Evolutionary conservation across 2,888 invertebrate species (phyloP).

Genomic region (Drosophila lacicola): DNA sequence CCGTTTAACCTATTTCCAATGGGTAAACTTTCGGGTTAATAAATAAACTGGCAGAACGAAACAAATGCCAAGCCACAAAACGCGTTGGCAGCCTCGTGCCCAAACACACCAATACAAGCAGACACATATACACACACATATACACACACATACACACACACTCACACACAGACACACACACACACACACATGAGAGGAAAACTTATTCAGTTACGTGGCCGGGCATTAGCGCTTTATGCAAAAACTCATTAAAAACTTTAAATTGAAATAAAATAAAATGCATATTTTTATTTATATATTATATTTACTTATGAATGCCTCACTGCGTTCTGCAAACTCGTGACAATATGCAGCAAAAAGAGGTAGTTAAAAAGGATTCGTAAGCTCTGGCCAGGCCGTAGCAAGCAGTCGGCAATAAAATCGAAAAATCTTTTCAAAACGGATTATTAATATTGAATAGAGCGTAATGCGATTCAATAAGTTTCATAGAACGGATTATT

Average conservation of each 20-base stretch:
- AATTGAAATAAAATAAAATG: slow-evolving; percentile 80
- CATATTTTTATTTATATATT: slow-evolving; percentile 48
- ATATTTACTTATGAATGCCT: slow-evolving; percentile 44
- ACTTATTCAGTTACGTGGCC: slow-evolving; percentile 19
- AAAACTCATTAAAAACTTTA: slow-evolving; percentile 82
- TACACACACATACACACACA: slow-evolving; percentile 2
- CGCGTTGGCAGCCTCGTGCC: slow-evolving; percentile 29
- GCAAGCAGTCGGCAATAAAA: background rate
- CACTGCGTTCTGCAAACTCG: slow-evolving; percentile 36
- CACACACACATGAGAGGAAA: slow-evolving; percentile 17
- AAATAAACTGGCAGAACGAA: slow-evolving; percentile 51
- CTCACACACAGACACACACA: slow-evolving; percentile 8
- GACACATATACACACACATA: background rate
- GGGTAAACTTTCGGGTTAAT: slow-evolving; percentile 33
- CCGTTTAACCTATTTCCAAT: too few relatives aligned
- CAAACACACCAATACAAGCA: too few relatives aligned
- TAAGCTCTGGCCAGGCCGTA: slow-evolving; percentile 4
- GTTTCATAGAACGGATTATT: slow-evolving; percentile 2
- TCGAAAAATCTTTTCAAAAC: background rate
- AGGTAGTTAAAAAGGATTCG: slow-evolving; percentile 14
- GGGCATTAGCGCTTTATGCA: slow-evolving; percentile 57
- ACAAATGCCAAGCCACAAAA: slow-evolving; percentile 38
- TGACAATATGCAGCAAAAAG: slow-evolving; percentile 38
- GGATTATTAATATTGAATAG: slow-evolving; percentile 13
- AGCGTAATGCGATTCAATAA: slow-evolving; percentile 9